Base-by-base conservation (phyloP, 2,797 vertebrate species). In the Phaenicophaeus curvirostris region DNA sequence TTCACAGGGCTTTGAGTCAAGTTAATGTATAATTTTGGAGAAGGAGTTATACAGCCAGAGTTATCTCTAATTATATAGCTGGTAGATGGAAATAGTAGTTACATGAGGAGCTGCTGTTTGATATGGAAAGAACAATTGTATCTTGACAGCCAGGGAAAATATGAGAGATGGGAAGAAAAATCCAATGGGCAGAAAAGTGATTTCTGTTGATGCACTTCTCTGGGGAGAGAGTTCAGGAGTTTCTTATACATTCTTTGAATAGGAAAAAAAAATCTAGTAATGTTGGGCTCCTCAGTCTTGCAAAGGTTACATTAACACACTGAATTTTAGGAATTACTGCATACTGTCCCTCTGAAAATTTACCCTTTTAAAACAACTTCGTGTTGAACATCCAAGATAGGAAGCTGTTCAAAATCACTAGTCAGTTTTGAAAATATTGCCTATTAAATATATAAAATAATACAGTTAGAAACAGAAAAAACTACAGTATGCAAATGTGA, bases 11-110 rank as follows among this genome's bases (percentile, higher is more conserved):
- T 90, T 90, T 15, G 5, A 24, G 31, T 80, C 53, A 71, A 57
- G 23, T 84, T 79, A 35, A 79, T 82, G 57, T 67, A 31, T 89
- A 23, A 92, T 93, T 90, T 93, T 76, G 72, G 65, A 79, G 33
- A 50, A 81, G 23, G 57, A 59, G 48, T 78, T 88, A 25, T 27
- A 31, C 8, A 81, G 65, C 42, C 59, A 30, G 58, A 35, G 87
- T 90, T 62, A 72, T 94, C 67, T 95, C 74, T 90, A 89, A 92
- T 96, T 93, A 71, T 37, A 20, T 66, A 94, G 48, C 75, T 61
- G 59, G 30, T 46, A 33, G 58, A 54, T 67, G 41, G 68, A 77
- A 89, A 37, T 83, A 61, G 57, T 74, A 90, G 63, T 69, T 93
- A 35, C 68, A 55, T 15, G 59, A 68, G 44, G 37, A 73, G 65